A percentile compares a stretch with the other conserved stretches of the same genome.
Evolutionary conservation across 2,797 vertebrate genomes (phyloP).

Genomic region (Distichodus sexfasciatus): DNA sequence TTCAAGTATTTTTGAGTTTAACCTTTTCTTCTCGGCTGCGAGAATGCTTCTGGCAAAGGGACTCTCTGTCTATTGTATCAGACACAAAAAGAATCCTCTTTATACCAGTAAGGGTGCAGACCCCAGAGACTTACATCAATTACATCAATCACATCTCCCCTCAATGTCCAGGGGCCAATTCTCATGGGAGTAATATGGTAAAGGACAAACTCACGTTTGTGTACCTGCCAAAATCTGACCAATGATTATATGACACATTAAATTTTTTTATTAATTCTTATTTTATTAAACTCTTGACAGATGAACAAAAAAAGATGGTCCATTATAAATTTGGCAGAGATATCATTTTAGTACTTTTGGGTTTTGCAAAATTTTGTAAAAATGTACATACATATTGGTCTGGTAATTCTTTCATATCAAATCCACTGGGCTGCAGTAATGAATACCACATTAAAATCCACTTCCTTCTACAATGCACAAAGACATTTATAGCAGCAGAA

Average conservation of each 20-base stretch:
- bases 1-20: constrained; percentile 6
- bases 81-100: constrained; percentile 9
- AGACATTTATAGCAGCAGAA: background rate
- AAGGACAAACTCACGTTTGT: constrained; percentile 56
- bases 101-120: background rate
- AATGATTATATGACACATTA: too few species aligned
- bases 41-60: background rate
- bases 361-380: too few species aligned
- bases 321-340: too few species aligned
- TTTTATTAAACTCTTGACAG: too few species aligned
- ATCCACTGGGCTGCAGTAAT: too few species aligned
- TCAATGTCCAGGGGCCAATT: constrained; percentile 41
- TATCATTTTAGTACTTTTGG: too few species aligned
- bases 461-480: too few species aligned
- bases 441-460: background rate
- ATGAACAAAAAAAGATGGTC: too few species aligned
- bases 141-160: constrained; percentile 13
- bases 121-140: background rate
- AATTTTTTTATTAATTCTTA: too few species aligned
- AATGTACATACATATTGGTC: too few species aligned
- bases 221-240: background rate
- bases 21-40: background rate
- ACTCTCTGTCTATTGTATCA: background rate
- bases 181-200: constrained; percentile 34
- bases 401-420: too few species aligned